Base-by-base conservation (phyloP, 2,888 invertebrate species). In the Melikaiella ostensackeni region DNA sequence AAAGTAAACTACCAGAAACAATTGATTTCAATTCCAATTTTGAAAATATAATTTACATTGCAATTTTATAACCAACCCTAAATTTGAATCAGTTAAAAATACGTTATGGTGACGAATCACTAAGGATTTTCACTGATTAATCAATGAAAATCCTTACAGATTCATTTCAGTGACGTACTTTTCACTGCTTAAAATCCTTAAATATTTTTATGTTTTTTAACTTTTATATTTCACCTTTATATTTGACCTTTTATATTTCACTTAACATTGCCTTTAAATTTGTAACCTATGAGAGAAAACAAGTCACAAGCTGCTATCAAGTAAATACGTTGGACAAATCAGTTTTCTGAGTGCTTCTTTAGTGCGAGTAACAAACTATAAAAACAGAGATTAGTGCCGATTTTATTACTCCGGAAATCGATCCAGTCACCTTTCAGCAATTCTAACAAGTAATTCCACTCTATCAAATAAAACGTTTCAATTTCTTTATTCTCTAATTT, bases 311-410 rank as follows among this genome's bases (percentile, higher is more conserved):
- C 16, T 42, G 5, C 6, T 16, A 16, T 42, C 42, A 42, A 42
- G 42, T 19, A 46, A 46, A 21, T 16, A 46, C 8, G 19, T 19
- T 27, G 11, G 42, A 7, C 42, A 7, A 13, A 38, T 64, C 21
- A 24, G 38, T 64, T 42, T 64, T 2, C 64, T 21, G 21, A 64
- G 64, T 24, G 24, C 11, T 42, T 13, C 64, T 64, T 38, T 21
- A 64, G 21, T 24, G 64, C 21, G 24, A 35, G 64, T 27, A 66
- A 13, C 6, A 46, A 16, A 46, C 66, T 42, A 46, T 66, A 66
- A 66, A 46, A 66, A 63, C 38, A 27, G 42, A 42, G 16, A 66
- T 66, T 66, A 46, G 24, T 66, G 27, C 27, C 46, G 46, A 42
- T 66, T 66, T 27, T 46, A 66, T 66, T 46, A 24, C 24, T 27